These are phyloP conservation scores for Lithophane leautieri DNA, from an alignment of 2,888 invertebrate genomes.

Conservation along the genomic window DNA sequence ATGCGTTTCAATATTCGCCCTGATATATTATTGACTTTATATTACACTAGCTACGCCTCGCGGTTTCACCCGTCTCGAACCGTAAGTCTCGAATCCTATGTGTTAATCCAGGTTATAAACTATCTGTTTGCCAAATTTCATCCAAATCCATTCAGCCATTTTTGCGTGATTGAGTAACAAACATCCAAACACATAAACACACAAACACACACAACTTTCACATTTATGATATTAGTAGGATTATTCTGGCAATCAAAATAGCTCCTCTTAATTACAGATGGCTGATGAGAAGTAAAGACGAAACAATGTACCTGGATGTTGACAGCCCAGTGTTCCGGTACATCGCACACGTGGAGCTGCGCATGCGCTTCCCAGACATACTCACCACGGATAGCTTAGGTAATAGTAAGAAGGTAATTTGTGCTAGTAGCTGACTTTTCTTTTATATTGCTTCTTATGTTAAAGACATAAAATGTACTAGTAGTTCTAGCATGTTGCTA, in stretches of 20 bases:
- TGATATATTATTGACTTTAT: neutral
- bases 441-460: slow-evolving; percentile 22
- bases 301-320: slow-evolving; percentile 82
- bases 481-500: neutral
- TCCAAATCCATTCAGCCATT: too few species aligned
- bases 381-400: slow-evolving; percentile 88
- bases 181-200: too few species aligned
- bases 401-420: slow-evolving; percentile 88
- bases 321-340: slow-evolving; percentile 88
- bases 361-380: slow-evolving; percentile 86
- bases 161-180: too few species aligned
- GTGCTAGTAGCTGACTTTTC: slow-evolving; percentile 43
- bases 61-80: too few species aligned
- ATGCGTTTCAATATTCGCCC: neutral
- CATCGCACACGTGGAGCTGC: slow-evolving; percentile 91
- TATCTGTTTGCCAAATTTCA: too few species aligned
- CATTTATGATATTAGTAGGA: too few species aligned
- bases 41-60: too few species aligned
- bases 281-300: slow-evolving; percentile 77
- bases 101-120: too few species aligned
- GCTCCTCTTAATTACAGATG: slow-evolving; percentile 77
- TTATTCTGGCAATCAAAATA: neutral
- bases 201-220: too few species aligned
- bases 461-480: neutral
- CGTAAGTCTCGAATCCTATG: too few species aligned